phyloP scores from a whole-genome alignment of 2,888 invertebrate genomes.

The Temnothorax rugatulus region DNA sequence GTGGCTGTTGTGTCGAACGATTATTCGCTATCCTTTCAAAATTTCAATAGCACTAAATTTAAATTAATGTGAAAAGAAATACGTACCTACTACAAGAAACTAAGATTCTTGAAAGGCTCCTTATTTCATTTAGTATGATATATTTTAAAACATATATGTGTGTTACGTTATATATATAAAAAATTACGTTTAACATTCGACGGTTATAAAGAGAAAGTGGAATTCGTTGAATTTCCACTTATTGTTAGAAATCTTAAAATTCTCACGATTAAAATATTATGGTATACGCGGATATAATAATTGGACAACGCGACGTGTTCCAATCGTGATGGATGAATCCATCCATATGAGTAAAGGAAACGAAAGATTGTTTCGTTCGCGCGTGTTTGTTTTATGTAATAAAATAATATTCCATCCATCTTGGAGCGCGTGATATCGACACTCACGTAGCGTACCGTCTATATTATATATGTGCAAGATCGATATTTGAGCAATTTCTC shows the following conservation, averaged over 20 bases:
- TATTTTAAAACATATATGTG: neutral
- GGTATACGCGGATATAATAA: neutral
- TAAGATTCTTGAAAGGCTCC: neutral
- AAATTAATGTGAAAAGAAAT: neutral
- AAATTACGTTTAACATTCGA: neutral
- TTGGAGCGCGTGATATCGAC: slow-evolving; percentile 8
- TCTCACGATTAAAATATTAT: neutral
- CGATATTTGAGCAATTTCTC: slow-evolving; percentile 30
- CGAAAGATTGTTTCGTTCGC: neutral
- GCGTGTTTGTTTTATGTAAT: slow-evolving; percentile 18
- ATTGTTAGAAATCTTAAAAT: neutral
- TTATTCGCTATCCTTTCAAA: neutral
- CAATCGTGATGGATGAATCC: neutral
- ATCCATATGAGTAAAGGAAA: neutral
- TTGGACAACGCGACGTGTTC: neutral
- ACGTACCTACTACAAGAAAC: neutral
- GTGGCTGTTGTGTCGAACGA: neutral
- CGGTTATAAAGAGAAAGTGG: neutral
- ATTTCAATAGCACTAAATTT: neutral
- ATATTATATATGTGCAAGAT: neutral
- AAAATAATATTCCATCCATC: slow-evolving; percentile 28
- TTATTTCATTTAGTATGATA: neutral
- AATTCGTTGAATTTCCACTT: neutral
- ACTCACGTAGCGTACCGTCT: neutral
- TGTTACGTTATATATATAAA: neutral